Conservation (phyloP, 2,797 vertebrate species). For the Chelon auratus region DNA sequence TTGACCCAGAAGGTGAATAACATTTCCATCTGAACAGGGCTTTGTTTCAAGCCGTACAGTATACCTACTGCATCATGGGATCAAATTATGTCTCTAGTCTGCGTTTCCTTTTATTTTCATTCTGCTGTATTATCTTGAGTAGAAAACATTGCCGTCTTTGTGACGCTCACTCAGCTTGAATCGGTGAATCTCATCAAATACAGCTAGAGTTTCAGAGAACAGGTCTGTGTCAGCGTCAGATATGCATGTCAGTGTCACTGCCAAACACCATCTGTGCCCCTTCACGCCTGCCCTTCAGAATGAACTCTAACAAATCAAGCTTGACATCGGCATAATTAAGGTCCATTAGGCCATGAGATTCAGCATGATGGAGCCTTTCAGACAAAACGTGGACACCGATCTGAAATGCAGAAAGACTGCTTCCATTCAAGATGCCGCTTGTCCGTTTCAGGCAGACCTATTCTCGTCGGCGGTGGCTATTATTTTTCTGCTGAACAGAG, state of each 20-base stretch:
- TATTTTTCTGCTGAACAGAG: conserved; percentile 10
- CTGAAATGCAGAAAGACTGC: conserved; percentile 40
- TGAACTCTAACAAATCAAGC: conserved; percentile 81
- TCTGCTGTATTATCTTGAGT: neutral
- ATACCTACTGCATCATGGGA: neutral
- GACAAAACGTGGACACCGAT: conserved; percentile 48
- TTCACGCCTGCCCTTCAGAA: conserved; percentile 78
- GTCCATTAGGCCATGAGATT: conserved; percentile 74
- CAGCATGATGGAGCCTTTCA: conserved; percentile 44
- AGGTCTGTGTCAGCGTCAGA: conserved; percentile 47
- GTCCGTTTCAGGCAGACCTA: conserved; percentile 20
- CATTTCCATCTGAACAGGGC: conserved; percentile 11
- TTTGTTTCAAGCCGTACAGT: conserved; percentile 7
- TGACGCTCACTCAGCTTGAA: conserved; percentile 3
- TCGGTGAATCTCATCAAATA: conserved; percentile 16
- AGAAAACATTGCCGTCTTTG: conserved; percentile 3
- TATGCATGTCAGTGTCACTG: conserved; percentile 58
- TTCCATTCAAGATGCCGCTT: conserved; percentile 33
- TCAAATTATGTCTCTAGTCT: neutral
- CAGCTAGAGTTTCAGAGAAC: neutral
- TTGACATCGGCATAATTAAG: conserved; percentile 81
- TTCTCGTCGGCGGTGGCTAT: neutral
- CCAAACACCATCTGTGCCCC: conserved; percentile 77
- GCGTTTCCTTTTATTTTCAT: conserved; percentile 1
- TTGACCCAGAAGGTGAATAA: conserved; percentile 94